Conservation (phyloP, 2,113 vertebrate genomes). For the Phaethon lepturus region DNA sequence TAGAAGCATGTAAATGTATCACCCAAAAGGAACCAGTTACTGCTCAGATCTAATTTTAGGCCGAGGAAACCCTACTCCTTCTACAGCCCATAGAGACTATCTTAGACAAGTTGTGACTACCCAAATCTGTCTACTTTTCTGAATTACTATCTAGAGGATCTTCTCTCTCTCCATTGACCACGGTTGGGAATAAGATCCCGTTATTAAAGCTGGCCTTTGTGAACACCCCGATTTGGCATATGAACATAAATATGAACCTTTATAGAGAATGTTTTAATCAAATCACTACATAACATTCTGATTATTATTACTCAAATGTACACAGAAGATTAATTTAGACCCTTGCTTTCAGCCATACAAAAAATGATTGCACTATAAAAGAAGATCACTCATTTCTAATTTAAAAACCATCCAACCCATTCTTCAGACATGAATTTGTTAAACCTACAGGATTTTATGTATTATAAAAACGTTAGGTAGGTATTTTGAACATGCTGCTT, state of each 20-base stretch:
- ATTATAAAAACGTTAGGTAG: neutral
- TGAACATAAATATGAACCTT: neutral
- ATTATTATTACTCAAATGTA: constrained; percentile 3
- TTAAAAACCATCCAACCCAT: neutral
- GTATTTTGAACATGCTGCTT: neutral
- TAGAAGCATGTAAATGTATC: neutral
- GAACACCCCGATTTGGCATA: neutral
- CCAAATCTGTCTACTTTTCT: neutral
- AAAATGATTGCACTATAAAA: neutral
- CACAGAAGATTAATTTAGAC: neutral
- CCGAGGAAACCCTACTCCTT: neutral
- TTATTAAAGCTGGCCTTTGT: neutral
- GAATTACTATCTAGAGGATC: neutral
- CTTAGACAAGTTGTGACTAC: neutral
- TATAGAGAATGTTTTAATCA: neutral
- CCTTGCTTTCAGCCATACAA: neutral
- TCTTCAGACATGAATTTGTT: neutral
- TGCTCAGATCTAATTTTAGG: neutral
- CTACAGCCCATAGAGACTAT: neutral
- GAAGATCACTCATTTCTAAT: neutral
- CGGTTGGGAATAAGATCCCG: neutral
- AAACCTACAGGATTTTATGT: neutral
- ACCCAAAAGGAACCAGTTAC: neutral
- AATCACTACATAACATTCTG: neutral
- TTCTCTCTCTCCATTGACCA: neutral